Conservation (phyloP, 1,140 invertebrate species). For the Aphidius gifuensis region DNA sequence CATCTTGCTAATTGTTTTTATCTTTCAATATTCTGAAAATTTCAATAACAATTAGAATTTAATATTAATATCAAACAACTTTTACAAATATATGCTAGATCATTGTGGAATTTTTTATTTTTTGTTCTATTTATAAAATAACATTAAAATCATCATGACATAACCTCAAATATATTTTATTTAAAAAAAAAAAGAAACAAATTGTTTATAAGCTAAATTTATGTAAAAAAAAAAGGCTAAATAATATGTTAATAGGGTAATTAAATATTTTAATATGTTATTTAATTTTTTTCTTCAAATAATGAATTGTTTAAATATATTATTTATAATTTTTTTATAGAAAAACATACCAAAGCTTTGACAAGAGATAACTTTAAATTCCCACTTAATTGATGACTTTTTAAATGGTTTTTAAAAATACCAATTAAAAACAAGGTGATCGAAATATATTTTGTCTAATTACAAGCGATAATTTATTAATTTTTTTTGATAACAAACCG, state of each 20-base stretch:
- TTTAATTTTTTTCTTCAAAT: too few relatives aligned
- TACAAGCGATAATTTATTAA: too few relatives aligned
- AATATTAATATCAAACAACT: not conserved
- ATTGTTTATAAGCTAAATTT: not conserved
- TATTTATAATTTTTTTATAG: too few relatives aligned
- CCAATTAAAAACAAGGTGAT: too few relatives aligned
- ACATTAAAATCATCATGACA: not conserved
- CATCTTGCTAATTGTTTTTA: constrained; percentile 30
- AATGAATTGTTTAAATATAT: too few relatives aligned
- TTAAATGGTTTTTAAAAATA: too few relatives aligned
- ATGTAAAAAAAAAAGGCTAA: not conserved
- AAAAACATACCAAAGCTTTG: too few relatives aligned
- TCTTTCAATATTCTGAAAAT: not conserved
- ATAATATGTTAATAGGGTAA: not conserved
- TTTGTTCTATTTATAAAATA: not conserved
- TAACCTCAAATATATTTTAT: not conserved
- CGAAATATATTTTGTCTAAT: too few relatives aligned
- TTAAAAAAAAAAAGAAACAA: not conserved
- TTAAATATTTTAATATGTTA: not conserved
- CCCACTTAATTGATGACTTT: too few relatives aligned
- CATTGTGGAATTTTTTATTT: not conserved
- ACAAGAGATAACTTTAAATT: too few relatives aligned
- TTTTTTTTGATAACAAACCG: too few relatives aligned
- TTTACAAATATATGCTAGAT: not conserved
- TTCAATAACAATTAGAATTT: not conserved